These are phyloP conservation scores for Pristionchus mayeri DNA, from an alignment of 2,888 invertebrate species.

Conservation along the genomic window DNA sequence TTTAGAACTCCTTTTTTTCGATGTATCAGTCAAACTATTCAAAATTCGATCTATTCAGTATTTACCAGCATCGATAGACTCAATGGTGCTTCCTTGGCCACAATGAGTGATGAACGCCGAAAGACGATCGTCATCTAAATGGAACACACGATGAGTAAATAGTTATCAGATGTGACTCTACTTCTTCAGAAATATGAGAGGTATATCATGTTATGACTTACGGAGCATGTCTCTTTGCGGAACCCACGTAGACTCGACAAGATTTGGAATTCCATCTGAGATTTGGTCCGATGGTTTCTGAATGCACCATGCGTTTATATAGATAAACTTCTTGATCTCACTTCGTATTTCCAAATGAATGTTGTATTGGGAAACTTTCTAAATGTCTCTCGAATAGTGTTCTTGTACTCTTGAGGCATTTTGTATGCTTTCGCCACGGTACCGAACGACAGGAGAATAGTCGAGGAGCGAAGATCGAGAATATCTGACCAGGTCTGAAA, in stretches of 20 bases:
- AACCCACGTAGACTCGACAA: conserved; percentile 38
- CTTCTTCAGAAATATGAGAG: too few relatives aligned
- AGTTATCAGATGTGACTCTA: too few relatives aligned
- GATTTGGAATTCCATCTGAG: conserved; percentile 19
- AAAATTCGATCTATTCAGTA: too few relatives aligned
- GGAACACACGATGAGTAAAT: too few relatives aligned
- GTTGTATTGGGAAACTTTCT: conserved; percentile 54
- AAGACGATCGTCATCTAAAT: conserved; percentile 24
- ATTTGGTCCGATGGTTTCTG: conserved; percentile 31
- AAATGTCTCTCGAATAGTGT: conserved; percentile 52
- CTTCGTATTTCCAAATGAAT: conserved; percentile 67
- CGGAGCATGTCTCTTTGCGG: conserved; percentile 40
- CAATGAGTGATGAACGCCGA: conserved; percentile 35
- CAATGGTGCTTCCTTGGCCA: conserved; percentile 12
- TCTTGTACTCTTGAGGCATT: conserved; percentile 58
- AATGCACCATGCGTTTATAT: too few relatives aligned
- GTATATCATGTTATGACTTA: too few relatives aligned
- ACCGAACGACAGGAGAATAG: conserved; percentile 59
- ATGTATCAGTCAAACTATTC: too few relatives aligned
- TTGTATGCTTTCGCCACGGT: conserved; percentile 57
- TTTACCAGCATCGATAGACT: conserved; percentile 9
- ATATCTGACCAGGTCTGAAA: conserved; percentile 32
- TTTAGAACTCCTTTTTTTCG: too few relatives aligned
- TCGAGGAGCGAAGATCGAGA: not conserved
- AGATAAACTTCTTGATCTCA: not conserved